phyloP scores from a whole-genome alignment of 2,113 vertebrate species.

The Plestiodon gilberti region DNA sequence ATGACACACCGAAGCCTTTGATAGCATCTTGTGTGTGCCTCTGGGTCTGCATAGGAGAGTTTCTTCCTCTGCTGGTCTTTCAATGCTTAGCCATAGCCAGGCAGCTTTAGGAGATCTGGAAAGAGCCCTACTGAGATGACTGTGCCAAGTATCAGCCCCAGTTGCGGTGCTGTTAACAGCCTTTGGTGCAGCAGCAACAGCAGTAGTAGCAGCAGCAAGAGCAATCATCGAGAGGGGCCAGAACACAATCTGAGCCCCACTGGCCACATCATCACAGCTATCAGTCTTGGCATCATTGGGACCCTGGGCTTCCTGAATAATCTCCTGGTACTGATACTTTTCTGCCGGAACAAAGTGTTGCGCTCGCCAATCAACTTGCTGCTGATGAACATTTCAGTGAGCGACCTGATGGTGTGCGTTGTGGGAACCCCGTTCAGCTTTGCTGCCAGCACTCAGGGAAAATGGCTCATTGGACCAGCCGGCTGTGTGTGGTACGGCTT shows the following conservation, averaged over 20 bases:
- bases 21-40: not conserved
- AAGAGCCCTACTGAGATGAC: slow-evolving; percentile 66
- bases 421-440: slow-evolving; percentile 86
- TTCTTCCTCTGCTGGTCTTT: not conserved
- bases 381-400: slow-evolving; percentile 83
- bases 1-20: not conserved
- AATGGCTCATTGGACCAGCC: slow-evolving; percentile 78
- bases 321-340: slow-evolving; percentile 82
- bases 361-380: slow-evolving; percentile 86
- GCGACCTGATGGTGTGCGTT: slow-evolving; percentile 85
- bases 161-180: slow-evolving; percentile 63
- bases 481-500: slow-evolving; percentile 89
- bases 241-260: slow-evolving; percentile 71
- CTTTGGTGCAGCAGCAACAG: slow-evolving; percentile 46
- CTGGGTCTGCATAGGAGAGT: not conserved
- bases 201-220: slow-evolving; percentile 57
- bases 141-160: slow-evolving; percentile 71
- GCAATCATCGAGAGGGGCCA: slow-evolving; percentile 55
- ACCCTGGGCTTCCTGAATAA: slow-evolving; percentile 79
- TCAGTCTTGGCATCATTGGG: slow-evolving; percentile 78
- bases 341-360: slow-evolving; percentile 79
- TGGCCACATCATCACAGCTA: slow-evolving; percentile 77
- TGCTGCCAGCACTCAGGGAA: slow-evolving; percentile 80
- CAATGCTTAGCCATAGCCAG: not conserved
- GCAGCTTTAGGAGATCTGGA: not conserved